Percentiles rank a stretch among this genome's conserved stretches.
These are phyloP conservation scores for Hypsopygia costalis DNA, from an alignment of 2,888 invertebrate species.

Conservation along the genomic window DNA sequence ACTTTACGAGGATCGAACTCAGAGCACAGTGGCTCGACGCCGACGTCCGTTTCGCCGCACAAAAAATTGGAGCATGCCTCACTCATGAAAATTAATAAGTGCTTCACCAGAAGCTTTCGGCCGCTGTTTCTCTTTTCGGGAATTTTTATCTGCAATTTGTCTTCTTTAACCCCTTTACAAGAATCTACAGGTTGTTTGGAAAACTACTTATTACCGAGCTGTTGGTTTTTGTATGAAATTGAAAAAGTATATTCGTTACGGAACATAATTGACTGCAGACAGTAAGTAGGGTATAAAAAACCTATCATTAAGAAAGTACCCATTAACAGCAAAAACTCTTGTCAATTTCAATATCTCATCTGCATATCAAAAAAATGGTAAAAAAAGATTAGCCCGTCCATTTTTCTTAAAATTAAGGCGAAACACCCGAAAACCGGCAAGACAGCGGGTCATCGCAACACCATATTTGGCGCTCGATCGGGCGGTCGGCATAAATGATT, in stretches of 20 bases:
- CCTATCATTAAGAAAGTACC: slow-evolving; percentile 10
- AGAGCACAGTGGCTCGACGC: slow-evolving; percentile 25
- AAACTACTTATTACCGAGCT: slow-evolving; percentile 1
- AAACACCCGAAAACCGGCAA: slow-evolving; percentile 53
- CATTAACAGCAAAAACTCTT: slow-evolving; percentile 21
- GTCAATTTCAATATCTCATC: slow-evolving; percentile 61
- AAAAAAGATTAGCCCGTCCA: slow-evolving; percentile 38
- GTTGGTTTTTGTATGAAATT: slow-evolving; percentile 8
- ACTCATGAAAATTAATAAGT: slow-evolving; percentile 65
- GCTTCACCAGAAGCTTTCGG: slow-evolving; percentile 42
- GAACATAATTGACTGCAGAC: slow-evolving; percentile 3
- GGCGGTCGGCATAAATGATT: slow-evolving; percentile 75
- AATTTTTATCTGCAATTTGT: slow-evolving; percentile 48
- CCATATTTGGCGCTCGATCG: slow-evolving; percentile 55
- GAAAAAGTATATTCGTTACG: slow-evolving; percentile 8
- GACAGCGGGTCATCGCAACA: slow-evolving; percentile 32
- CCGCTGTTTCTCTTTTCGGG: slow-evolving; percentile 31
- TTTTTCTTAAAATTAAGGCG: slow-evolving; percentile 64
- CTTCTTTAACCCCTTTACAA: slow-evolving; percentile 24
- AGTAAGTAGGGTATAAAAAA: slow-evolving; percentile 7
- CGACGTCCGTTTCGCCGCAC: slow-evolving; percentile 21
- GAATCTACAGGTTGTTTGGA: slow-evolving; percentile 16
- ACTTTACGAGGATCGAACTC: slow-evolving; percentile 49
- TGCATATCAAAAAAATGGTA: slow-evolving; percentile 30
- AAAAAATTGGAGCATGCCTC: slow-evolving; percentile 58